These are phyloP conservation scores for Idaea biselata DNA, from an alignment of 2,888 invertebrate species.

Conservation along the genomic window DNA sequence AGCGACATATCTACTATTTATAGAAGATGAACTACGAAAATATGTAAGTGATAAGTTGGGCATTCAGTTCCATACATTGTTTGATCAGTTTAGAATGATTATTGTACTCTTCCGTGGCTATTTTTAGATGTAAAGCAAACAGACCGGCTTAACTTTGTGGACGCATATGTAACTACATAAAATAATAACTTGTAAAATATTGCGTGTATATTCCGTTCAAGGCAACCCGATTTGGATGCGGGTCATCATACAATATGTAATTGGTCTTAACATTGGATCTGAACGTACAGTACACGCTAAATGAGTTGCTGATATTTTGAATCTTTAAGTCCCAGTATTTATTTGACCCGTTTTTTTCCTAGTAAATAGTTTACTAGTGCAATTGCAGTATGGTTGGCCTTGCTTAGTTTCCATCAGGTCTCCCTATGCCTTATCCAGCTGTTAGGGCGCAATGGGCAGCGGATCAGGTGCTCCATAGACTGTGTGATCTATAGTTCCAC, in stretches of 20 bases:
- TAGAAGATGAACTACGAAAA: constrained; percentile 14
- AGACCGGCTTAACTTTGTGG: constrained; percentile 41
- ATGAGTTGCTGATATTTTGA: constrained; percentile 16
- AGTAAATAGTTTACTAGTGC: too few relatives aligned
- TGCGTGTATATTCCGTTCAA: constrained; percentile 21
- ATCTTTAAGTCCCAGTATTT: too few relatives aligned
- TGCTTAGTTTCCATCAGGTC: too few relatives aligned
- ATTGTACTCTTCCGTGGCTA: constrained; percentile 55
- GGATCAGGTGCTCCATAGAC: too few relatives aligned
- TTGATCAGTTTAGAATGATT: constrained; percentile 55
- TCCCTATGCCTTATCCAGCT: too few relatives aligned
- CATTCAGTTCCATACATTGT: constrained; percentile 35
- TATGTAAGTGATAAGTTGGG: constrained; percentile 27
- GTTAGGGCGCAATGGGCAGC: too few relatives aligned
- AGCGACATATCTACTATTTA: not conserved
- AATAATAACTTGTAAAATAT: constrained; percentile 24
- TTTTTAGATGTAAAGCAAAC: constrained; percentile 50
- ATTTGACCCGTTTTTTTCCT: too few relatives aligned
- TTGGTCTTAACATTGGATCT: constrained; percentile 23
- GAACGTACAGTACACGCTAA: constrained; percentile 16
- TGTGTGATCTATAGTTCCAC: too few relatives aligned
- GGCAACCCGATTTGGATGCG: constrained; percentile 25
- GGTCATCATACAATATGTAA: constrained; percentile 24
- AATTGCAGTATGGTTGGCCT: too few relatives aligned
- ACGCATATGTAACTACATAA: constrained; percentile 31